Conservation (phyloP, 2,888 invertebrate genomes). For the Troilus luridus region DNA sequence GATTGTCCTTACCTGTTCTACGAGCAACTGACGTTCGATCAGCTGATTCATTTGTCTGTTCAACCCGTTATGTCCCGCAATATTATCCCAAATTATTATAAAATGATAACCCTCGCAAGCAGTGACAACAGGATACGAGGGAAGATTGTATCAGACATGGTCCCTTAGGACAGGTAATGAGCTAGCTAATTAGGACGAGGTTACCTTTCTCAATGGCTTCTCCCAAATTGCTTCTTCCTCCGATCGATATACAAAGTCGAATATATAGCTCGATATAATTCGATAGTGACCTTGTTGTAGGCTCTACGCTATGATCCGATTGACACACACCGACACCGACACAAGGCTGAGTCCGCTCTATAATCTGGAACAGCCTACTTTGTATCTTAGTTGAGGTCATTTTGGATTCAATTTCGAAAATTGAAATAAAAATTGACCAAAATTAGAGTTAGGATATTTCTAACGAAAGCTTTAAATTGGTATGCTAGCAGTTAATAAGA, state of each 20-base stretch:
- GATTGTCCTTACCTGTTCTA: no score
- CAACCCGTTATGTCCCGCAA: background rate
- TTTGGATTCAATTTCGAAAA: no score
- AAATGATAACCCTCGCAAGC: background rate
- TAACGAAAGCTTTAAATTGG: no score
- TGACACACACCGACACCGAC: background rate
- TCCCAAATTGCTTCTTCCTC: background rate
- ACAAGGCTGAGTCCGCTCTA: background rate
- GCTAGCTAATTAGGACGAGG: background rate
- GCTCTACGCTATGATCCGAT: background rate
- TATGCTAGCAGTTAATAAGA: no score
- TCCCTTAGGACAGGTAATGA: background rate
- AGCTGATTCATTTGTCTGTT: no score
- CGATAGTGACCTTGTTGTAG: background rate
- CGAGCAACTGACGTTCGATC: no score
- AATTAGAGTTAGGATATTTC: no score
- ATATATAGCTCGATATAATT: background rate
- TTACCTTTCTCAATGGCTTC: slow-evolving; percentile 4
- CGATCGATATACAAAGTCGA: background rate
- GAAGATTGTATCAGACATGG: background rate
- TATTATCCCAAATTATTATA: background rate
- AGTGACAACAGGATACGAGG: background rate
- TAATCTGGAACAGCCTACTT: background rate
- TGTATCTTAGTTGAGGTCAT: no score
- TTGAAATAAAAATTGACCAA: no score